Percentiles rank a stretch among this genome's conserved stretches.
These are phyloP conservation scores for Lipophrys pholis DNA, from an alignment of 2,113 vertebrate genomes.

Conservation along the genomic window DNA sequence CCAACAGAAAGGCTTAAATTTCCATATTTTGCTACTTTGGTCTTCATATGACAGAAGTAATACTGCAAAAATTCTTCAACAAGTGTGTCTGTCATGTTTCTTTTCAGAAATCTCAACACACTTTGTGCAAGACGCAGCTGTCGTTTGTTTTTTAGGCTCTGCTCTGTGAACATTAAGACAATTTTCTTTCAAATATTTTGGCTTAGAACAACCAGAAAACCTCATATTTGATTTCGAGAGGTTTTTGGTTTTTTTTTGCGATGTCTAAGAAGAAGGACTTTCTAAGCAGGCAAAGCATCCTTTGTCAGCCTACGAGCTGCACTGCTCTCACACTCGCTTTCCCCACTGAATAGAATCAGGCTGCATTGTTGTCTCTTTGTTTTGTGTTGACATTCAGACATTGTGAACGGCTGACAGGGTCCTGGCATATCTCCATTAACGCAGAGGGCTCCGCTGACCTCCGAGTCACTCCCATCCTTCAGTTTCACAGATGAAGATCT, in stretches of 20 bases:
- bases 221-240: too few species aligned
- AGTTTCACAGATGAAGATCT: slow-evolving; percentile 43
- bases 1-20: too few species aligned
- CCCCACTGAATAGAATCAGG: slow-evolving; percentile 38
- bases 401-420: slow-evolving; percentile 70
- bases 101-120: too few species aligned
- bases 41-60: too few species aligned
- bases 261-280: neutral
- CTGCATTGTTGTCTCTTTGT: slow-evolving; percentile 64
- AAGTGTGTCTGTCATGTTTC: too few species aligned
- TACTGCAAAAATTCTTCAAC: too few species aligned
- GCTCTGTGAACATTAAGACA: too few species aligned
- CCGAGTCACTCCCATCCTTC: slow-evolving; percentile 46
- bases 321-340: slow-evolving; percentile 27
- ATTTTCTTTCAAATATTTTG: too few species aligned
- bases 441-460: slow-evolving; percentile 59
- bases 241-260: neutral
- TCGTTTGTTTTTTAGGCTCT: too few species aligned
- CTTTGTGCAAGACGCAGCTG: too few species aligned
- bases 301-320: slow-evolving; percentile 21
- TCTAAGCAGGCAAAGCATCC: slow-evolving; percentile 26
- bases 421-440: slow-evolving; percentile 71
- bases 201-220: too few species aligned
- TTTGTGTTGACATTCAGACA: slow-evolving; percentile 62
- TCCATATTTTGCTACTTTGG: too few species aligned